These are phyloP conservation scores for Litoditis marina DNA, from an alignment of 2,888 invertebrate genomes.

Conservation along the genomic window DNA sequence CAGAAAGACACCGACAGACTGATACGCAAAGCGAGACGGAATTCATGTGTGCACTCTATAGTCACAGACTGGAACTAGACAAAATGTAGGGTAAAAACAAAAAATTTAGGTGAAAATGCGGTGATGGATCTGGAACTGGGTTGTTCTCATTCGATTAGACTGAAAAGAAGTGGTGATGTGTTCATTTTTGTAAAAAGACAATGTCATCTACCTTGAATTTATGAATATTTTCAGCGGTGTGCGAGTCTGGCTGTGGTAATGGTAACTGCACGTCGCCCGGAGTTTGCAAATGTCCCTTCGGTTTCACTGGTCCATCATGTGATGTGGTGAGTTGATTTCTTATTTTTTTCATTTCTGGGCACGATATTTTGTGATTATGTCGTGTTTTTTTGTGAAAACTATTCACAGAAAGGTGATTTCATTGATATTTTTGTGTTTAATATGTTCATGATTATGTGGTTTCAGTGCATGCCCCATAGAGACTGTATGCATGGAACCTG, in stretches of 20 bases:
- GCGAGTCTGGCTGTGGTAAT: conserved; percentile 14
- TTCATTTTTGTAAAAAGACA: too few relatives aligned
- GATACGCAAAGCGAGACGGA: too few relatives aligned
- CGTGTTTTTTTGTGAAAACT: neutral
- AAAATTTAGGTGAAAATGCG: too few relatives aligned
- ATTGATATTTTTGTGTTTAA: neutral
- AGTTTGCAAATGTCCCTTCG: conserved; percentile 11
- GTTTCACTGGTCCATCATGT: conserved; percentile 12
- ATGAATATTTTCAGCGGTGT: conserved; percentile 18
- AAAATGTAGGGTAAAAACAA: too few relatives aligned
- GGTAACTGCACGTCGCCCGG: conserved; percentile 14
- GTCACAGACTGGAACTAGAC: too few relatives aligned
- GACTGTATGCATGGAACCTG: conserved; percentile 12
- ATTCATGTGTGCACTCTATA: too few relatives aligned
- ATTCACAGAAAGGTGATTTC: too few relatives aligned
- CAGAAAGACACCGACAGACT: too few relatives aligned
- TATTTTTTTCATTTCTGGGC: neutral
- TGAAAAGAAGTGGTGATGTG: too few relatives aligned
- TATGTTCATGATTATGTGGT: neutral
- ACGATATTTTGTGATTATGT: neutral
- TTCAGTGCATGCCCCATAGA: conserved; percentile 10
- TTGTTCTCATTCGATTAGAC: too few relatives aligned
- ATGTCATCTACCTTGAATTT: too few relatives aligned
- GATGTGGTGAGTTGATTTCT: conserved; percentile 9
- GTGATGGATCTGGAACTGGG: too few relatives aligned